These are phyloP conservation scores for Tetranychus urticae DNA, from an alignment of 1,140 invertebrate genomes.

Conservation along the genomic window DNA sequence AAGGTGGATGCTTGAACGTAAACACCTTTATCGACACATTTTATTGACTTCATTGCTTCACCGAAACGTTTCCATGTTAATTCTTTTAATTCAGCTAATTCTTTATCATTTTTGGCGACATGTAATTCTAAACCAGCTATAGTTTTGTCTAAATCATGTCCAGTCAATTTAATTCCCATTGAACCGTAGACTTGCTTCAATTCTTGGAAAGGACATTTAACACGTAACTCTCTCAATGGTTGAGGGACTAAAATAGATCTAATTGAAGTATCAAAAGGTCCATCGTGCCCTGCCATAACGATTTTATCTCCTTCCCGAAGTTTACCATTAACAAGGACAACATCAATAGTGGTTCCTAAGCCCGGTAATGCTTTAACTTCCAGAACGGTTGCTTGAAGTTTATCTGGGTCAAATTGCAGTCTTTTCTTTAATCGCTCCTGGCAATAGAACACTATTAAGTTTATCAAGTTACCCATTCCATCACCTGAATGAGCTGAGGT, in stretches of 20 bases:
- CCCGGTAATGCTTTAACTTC: conserved; percentile 96
- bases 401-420: conserved; percentile 61
- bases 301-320: conserved; percentile 78
- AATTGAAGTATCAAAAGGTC: conserved; percentile 91
- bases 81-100: conserved; percentile 56
- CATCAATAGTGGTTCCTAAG: conserved; percentile 93
- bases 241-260: conserved; percentile 89
- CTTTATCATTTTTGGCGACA: conserved; percentile 74
- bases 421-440: conserved; percentile 72
- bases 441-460: conserved; percentile 70
- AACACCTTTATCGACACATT: conserved; percentile 68
- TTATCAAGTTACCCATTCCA: conserved; percentile 85
- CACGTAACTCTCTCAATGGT: conserved; percentile 86
- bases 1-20: conserved; percentile 97
- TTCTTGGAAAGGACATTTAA: conserved; percentile 90
- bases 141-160: conserved; percentile 90
- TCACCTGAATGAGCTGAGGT: conserved; percentile 91
- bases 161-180: conserved; percentile 93
- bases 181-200: conserved; percentile 83
- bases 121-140: conserved; percentile 60
- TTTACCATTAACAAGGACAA: conserved; percentile 87
- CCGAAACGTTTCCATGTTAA: conserved; percentile 17
- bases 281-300: conserved; percentile 86
- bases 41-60: conserved; percentile 70
- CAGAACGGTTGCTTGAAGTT: conserved; percentile 86